phyloP scores from a whole-genome alignment of 2,797 vertebrate species.

The Apodemus agrarius region DNA sequence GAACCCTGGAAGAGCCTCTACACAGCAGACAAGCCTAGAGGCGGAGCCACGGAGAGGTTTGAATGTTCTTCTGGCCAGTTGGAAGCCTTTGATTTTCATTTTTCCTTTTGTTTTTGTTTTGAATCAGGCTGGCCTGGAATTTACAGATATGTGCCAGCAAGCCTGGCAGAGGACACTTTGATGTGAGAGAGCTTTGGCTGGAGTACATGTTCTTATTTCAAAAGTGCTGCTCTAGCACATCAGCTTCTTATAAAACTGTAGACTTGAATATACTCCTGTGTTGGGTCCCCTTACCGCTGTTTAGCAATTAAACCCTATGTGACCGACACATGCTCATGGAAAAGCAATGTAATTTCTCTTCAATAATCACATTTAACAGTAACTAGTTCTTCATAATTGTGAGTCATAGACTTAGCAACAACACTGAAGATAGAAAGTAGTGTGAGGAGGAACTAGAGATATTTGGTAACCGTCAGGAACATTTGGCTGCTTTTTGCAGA shows the following conservation, averaged over 20 bases:
- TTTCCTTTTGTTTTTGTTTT: background rate
- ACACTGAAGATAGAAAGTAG: background rate
- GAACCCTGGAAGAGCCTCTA: background rate
- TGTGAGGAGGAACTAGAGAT: background rate
- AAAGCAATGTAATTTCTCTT: background rate
- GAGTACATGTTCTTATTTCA: background rate
- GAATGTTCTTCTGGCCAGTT: background rate
- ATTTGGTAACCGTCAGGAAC: background rate
- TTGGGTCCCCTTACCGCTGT: background rate
- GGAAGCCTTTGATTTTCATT: background rate
- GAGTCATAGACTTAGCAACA: background rate
- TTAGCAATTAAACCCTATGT: background rate
- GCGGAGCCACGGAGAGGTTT: background rate
- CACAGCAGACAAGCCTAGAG: background rate
- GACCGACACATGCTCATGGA: background rate
- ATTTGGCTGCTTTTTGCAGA: background rate
- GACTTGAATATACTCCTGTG: background rate
- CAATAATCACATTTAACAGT: background rate
- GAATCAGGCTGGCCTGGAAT: background rate
- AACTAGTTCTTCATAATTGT: background rate
- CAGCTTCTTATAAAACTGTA: background rate
- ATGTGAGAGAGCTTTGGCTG: background rate
- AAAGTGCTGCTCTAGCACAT: background rate
- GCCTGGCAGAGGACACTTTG: background rate
- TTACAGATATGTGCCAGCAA: background rate